These are phyloP conservation scores for Thalassoma bifasciatum DNA, from an alignment of 2,113 vertebrate genomes.

Conservation along the genomic window DNA sequence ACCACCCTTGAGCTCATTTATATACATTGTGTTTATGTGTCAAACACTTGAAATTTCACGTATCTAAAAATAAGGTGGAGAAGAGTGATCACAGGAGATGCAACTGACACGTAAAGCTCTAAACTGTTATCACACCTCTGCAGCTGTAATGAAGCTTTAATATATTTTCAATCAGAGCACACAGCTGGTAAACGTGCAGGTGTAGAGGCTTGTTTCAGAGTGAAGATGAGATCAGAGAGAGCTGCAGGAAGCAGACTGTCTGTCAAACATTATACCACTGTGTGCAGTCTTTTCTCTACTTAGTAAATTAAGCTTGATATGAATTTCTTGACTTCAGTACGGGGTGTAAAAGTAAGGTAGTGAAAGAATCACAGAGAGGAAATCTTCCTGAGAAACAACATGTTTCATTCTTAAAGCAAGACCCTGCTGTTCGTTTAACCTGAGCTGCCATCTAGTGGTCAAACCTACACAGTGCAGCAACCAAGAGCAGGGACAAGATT, in stretches of 20 bases:
- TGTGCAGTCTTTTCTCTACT: not conserved
- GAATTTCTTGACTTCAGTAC: not conserved
- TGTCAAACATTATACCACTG: too few relatives aligned
- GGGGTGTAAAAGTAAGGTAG: not conserved
- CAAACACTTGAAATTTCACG: not conserved
- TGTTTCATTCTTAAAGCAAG: not conserved
- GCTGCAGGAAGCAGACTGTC: not conserved
- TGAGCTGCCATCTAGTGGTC: conserved; percentile 64
- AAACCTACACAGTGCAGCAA: conserved; percentile 18
- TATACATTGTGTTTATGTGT: not conserved
- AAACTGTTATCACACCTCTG: not conserved
- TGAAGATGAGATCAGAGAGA: not conserved
- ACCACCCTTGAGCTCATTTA: not conserved
- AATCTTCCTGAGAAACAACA: not conserved
- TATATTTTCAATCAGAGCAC: not conserved
- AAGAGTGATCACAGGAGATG: not conserved
- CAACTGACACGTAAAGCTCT: not conserved
- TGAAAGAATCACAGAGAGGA: not conserved
- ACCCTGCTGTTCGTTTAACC: conserved; percentile 17
- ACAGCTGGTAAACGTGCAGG: not conserved
- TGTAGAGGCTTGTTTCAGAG: conserved; percentile 7
- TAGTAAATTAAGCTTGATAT: not conserved
- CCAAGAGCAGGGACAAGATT: not conserved
- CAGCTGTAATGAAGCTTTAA: not conserved
- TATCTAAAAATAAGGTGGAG: not conserved